Percentiles rank a stretch among this genome's conserved stretches.
phyloP scores from a whole-genome alignment of 2,888 invertebrate species.

The Allacma fusca region DNA sequence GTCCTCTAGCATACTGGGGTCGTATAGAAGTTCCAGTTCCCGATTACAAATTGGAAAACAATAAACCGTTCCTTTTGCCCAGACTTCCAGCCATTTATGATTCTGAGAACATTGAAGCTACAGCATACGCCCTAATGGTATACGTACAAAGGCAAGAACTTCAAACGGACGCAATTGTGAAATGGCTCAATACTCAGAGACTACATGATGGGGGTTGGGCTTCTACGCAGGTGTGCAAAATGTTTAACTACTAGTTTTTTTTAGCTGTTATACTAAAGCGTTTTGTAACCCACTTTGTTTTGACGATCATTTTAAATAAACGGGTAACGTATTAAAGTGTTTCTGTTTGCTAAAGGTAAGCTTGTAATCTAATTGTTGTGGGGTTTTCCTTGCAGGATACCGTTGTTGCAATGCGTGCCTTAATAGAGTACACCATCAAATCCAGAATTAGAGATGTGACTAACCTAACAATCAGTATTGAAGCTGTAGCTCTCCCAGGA shows the following conservation, averaged over 20 bases:
- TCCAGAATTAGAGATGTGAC: slow-evolving; percentile 87
- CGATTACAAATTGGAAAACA: slow-evolving; percentile 87
- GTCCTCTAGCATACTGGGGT: slow-evolving; percentile 87
- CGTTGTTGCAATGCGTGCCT: slow-evolving; percentile 84
- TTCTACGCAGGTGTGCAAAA: slow-evolving; percentile 73
- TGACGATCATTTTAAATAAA: too few species aligned
- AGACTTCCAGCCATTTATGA: slow-evolving; percentile 88
- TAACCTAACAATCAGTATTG: slow-evolving; percentile 78
- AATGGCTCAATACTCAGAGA: slow-evolving; percentile 89
- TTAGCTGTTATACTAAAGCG: too few species aligned
- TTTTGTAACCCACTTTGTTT: too few species aligned
- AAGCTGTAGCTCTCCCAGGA: slow-evolving; percentile 82
- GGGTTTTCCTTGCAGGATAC: slow-evolving; percentile 73
- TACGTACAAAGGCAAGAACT: slow-evolving; percentile 86
- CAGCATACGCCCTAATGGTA: slow-evolving; percentile 88
- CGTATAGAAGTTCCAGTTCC: slow-evolving; percentile 79
- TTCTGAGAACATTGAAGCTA: slow-evolving; percentile 89
- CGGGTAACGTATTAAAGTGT: too few species aligned
- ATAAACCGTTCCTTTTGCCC: slow-evolving; percentile 87
- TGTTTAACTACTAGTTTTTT: too few species aligned
- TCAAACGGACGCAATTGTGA: slow-evolving; percentile 83
- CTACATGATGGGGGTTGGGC: slow-evolving; percentile 88
- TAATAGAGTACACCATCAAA: slow-evolving; percentile 87
- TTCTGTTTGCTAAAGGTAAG: too few species aligned
- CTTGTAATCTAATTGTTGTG: too few species aligned